phyloP scores from a whole-genome alignment of 2,113 vertebrate species.

The Pituophis catenifer region DNA sequence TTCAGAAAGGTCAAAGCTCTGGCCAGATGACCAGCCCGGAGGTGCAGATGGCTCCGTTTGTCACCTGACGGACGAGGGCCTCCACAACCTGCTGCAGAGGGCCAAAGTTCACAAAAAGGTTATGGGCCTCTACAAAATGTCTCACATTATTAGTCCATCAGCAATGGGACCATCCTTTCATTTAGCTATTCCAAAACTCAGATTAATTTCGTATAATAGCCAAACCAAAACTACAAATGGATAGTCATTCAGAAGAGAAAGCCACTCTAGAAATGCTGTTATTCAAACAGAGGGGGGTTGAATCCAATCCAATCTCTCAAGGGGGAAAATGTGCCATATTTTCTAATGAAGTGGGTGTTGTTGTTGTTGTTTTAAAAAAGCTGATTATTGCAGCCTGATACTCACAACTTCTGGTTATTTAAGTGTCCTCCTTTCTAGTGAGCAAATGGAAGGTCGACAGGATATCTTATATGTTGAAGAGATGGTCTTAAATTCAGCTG shows the following conservation, averaged over 20 bases:
- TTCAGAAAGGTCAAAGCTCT: slow-evolving; percentile 78
- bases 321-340: not conserved
- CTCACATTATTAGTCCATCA: slow-evolving; percentile 28
- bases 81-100: slow-evolving; percentile 72
- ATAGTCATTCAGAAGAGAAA: not conserved
- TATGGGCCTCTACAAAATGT: slow-evolving; percentile 60
- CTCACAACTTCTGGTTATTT: not conserved
- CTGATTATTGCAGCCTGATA: not conserved
- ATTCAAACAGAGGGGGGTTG: not conserved
- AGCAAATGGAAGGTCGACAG: not conserved
- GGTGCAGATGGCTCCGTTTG: slow-evolving; percentile 73
- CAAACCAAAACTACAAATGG: not conserved
- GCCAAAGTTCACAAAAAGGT: slow-evolving; percentile 76
- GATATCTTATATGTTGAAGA: not conserved
- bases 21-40: slow-evolving; percentile 78
- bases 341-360: not conserved
- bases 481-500: not conserved
- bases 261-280: not conserved
- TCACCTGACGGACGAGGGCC: slow-evolving; percentile 73
- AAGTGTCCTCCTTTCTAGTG: not conserved
- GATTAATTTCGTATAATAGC: slow-evolving; percentile 29
- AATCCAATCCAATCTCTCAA: not conserved
- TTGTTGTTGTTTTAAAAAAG: not conserved
- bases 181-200: slow-evolving; percentile 15
- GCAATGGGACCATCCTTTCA: slow-evolving; percentile 36